Evolutionary conservation across 2,888 invertebrate species (phyloP), one percentile per base, ranked within the genome.

Genomic region (Eudemis profundana): DNA sequence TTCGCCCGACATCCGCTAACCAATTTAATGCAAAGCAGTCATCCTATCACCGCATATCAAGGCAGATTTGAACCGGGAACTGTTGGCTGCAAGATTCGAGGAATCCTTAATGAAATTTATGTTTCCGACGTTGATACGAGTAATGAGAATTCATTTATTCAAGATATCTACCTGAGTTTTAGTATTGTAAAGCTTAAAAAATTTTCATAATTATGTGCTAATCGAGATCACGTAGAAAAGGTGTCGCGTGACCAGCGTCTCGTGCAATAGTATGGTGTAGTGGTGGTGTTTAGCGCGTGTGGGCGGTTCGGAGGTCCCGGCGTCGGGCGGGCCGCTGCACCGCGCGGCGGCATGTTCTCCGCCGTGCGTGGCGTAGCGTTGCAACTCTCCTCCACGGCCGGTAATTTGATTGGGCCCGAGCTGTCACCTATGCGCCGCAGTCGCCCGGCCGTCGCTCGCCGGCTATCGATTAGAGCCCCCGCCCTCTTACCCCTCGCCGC

Each of bases 401-500:
- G 87, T 92, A 92, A 92, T 92, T 92, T 90, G 90, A 91, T 92
- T 92, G 90, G 91, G 81, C 87, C 85, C 84, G 86, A 84, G 90
- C 90, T 92, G 91, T 92, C 91, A 92, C 91, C 91, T 92, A 90
- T 91, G 90, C 87, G 90, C 90, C 91, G 82, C 90, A 89, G 88
- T 87, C 87, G 89, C 87, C 89, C 89, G 89, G 88, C 90, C 89
- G 89, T 89, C 92, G 90, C 87, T 90, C 89, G 91, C 88, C 87
- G 85, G 91, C 91, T 92, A 92, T 92, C 91, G 91, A 92, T 92
- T 92, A 92, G 91, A 90, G 87, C 78, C 84, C 84, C 85, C 87
- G 81, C 77, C 82, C 84, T 82, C 82, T 78, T 82, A 79, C 86
- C 86, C 87, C 87, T 81, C 85, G 81, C 84, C 86, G 83, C 87